These are phyloP conservation scores for Bubalus kerabau DNA, from an alignment of 2,113 vertebrate genomes.

Conservation along the genomic window DNA sequence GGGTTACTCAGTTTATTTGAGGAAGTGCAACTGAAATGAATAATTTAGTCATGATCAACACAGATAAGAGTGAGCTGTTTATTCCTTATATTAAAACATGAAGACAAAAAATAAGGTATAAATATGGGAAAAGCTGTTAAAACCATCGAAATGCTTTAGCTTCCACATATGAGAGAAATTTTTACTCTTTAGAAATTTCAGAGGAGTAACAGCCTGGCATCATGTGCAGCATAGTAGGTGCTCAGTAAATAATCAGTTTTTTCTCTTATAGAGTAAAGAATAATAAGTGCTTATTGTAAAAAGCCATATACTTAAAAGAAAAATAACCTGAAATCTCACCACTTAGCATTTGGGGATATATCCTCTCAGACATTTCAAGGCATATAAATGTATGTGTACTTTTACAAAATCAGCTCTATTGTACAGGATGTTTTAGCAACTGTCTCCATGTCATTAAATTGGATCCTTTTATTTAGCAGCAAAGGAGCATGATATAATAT, in stretches of 20 bases:
- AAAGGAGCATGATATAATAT: not conserved
- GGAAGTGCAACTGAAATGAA: not conserved
- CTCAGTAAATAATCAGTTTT: not conserved
- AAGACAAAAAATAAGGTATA: not conserved
- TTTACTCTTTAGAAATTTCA: slow-evolving; percentile 31
- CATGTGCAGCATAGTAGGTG: not conserved
- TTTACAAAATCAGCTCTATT: not conserved
- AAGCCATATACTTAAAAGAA: not conserved
- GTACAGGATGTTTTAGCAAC: not conserved
- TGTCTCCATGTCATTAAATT: not conserved
- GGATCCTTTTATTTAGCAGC: not conserved
- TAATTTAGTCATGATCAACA: not conserved
- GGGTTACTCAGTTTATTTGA: not conserved
- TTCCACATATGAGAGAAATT: not conserved
- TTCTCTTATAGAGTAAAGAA: not conserved
- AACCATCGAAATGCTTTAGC: not conserved
- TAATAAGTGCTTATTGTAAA: not conserved
- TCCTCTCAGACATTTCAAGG: not conserved
- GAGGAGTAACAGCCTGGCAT: not conserved
- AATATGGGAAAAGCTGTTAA: not conserved
- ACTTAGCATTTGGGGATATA: not conserved
- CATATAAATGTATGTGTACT: not conserved
- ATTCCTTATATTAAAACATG: not conserved
- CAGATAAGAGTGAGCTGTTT: not conserved
- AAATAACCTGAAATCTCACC: not conserved